These are phyloP conservation scores for Sebastes kiyomatsui DNA, from an alignment of 2,797 vertebrate genomes.

Conservation along the genomic window DNA sequence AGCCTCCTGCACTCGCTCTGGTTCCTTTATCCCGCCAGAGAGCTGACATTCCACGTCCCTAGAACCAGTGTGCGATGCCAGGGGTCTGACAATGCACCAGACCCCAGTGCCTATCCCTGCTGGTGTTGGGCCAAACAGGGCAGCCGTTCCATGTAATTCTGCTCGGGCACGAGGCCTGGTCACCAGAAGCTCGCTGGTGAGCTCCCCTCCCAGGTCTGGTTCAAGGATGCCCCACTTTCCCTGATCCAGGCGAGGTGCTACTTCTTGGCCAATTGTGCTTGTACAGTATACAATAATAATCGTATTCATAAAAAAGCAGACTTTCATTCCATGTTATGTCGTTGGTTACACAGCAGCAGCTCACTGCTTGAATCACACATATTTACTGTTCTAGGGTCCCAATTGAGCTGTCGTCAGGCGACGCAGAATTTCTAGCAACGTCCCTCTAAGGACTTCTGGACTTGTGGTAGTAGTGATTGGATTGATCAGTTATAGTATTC, in stretches of 20 bases:
- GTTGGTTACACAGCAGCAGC: constrained; percentile 12
- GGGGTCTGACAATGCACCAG: neutral
- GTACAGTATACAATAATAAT: neutral
- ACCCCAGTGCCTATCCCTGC: neutral
- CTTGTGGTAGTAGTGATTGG: neutral
- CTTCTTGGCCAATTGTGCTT: neutral
- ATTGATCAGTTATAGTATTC: neutral
- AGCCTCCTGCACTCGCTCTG: neutral
- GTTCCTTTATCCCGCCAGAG: neutral
- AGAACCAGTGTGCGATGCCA: neutral
- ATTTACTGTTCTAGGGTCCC: neutral
- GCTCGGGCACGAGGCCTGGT: neutral
- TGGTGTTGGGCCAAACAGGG: neutral
- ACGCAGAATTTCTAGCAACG: neutral
- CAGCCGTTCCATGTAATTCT: neutral
- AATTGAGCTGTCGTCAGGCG: neutral
- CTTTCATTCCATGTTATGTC: neutral
- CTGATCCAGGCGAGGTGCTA: neutral
- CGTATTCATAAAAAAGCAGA: neutral
- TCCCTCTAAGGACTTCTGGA: neutral
- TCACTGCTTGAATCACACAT: constrained; percentile 5
- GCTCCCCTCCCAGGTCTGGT: neutral
- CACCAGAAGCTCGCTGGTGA: neutral
- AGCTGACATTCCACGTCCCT: neutral
- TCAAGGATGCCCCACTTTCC: neutral